A percentile compares a stretch with the other conserved stretches of the same genome.
Conservation (phyloP, 2,113 vertebrate genomes). For the Nasalis larvatus region DNA sequence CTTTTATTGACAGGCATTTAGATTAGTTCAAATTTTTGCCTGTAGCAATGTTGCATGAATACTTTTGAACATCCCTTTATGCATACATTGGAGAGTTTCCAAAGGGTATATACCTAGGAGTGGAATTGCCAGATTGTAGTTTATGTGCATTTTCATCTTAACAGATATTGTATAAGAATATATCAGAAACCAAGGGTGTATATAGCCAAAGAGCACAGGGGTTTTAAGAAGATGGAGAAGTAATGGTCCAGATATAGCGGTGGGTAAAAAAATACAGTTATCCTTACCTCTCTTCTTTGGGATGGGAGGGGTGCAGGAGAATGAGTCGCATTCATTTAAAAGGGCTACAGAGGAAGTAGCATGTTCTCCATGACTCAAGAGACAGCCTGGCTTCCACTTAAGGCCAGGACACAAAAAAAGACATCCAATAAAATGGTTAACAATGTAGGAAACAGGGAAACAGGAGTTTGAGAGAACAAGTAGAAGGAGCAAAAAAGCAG, state of each 20-base stretch:
- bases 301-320: background rate
- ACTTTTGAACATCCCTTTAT: background rate
- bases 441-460: background rate
- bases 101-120: background rate
- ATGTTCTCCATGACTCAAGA: background rate
- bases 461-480: background rate
- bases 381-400: background rate
- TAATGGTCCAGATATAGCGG: background rate
- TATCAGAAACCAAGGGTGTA: background rate
- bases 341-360: background rate
- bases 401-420: background rate
- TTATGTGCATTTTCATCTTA: conserved; percentile 1
- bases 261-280: background rate
- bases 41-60: background rate
- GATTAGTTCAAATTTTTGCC: conserved; percentile 22
- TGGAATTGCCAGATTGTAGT: background rate
- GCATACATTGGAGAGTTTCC: background rate
- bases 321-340: background rate
- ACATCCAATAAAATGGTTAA: background rate
- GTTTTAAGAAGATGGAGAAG: background rate
- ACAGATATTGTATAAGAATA: background rate
- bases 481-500: background rate
- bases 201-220: background rate
- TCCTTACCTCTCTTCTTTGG: background rate
- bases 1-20: conserved; percentile 21